Conservation (phyloP, 2,888 invertebrate species). For the Lasius platythorax region DNA sequence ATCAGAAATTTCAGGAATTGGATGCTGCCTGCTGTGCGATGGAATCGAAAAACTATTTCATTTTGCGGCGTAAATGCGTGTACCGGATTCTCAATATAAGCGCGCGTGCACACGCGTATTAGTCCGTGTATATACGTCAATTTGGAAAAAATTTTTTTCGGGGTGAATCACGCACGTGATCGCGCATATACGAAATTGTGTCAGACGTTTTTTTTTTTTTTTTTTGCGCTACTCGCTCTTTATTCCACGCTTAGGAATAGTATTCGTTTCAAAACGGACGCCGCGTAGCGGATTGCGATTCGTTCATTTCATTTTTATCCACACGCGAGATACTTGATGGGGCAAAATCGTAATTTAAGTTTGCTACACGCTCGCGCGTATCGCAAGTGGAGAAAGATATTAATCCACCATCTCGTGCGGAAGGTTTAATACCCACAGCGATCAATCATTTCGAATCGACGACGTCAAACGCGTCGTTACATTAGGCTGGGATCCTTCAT, state of each 20-base stretch:
- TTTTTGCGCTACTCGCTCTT: conserved; percentile 12
- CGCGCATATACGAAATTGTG: conserved; percentile 19
- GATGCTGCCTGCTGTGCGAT: conserved; percentile 13
- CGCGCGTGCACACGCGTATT: conserved; percentile 30
- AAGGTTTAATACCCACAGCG: not conserved
- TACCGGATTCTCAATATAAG: conserved; percentile 40
- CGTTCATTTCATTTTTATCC: not conserved
- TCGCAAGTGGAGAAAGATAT: not conserved
- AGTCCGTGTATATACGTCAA: conserved; percentile 46
- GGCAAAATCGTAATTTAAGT: not conserved
- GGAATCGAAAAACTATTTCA: conserved; percentile 17
- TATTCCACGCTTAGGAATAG: conserved; percentile 6
- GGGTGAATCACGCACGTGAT: conserved; percentile 53
- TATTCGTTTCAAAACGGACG: not conserved
- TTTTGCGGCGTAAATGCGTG: conserved; percentile 38
- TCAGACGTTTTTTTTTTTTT: not conserved
- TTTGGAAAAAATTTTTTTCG: conserved; percentile 55
- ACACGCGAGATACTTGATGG: not conserved
- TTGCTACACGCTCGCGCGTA: not conserved
- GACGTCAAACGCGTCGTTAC: not conserved
- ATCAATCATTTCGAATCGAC: not conserved
- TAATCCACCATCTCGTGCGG: not conserved
- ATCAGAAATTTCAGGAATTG: not conserved
- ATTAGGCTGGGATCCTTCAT: conserved; percentile 10
- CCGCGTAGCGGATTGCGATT: not conserved